These are phyloP conservation scores for Dinocampus coccinellae DNA, from an alignment of 2,888 invertebrate genomes.

Conservation along the genomic window DNA sequence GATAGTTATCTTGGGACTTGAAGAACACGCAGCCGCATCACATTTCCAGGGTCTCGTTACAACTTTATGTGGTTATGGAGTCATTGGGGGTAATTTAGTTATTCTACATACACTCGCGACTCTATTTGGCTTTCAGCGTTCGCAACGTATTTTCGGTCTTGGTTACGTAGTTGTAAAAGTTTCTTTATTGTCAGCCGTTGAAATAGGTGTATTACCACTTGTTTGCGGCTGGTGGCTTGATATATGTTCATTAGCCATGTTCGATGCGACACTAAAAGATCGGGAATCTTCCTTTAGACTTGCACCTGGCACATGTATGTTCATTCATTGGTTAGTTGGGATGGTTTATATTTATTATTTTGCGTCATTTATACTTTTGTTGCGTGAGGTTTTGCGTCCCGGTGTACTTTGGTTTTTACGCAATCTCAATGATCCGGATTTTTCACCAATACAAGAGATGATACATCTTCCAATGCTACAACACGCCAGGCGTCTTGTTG, in stretches of 20 bases:
- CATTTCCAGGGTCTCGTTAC: slow-evolving; percentile 95
- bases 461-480: slow-evolving; percentile 94
- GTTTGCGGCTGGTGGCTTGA: slow-evolving; percentile 99
- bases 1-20: slow-evolving; percentile 79
- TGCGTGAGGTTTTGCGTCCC: slow-evolving; percentile 94
- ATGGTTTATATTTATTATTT: slow-evolving; percentile 99
- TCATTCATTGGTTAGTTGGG: slow-evolving; percentile 98
- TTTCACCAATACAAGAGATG: slow-evolving; percentile 99
- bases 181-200: slow-evolving; percentile 93
- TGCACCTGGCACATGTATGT: slow-evolving; percentile 96
- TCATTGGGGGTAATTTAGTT: slow-evolving; percentile 86
- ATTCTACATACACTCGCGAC: slow-evolving; percentile 88
- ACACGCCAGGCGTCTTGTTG: slow-evolving; percentile 90
- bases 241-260: slow-evolving; percentile 94
- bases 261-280: slow-evolving; percentile 89
- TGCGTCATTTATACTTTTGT: slow-evolving; percentile 92
- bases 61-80: slow-evolving; percentile 92
- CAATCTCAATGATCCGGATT: slow-evolving; percentile 98
- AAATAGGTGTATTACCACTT: slow-evolving; percentile 96
- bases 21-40: slow-evolving; percentile 78
- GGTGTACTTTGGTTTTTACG: slow-evolving; percentile 98
- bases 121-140: slow-evolving; percentile 82
- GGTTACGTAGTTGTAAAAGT: slow-evolving; percentile 94
- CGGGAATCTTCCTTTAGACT: slow-evolving; percentile 89
- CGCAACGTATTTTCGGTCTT: slow-evolving; percentile 89